Evolutionary conservation across 2,888 invertebrate genomes (phyloP).

Genomic region (Orchesellides sinensis): DNA sequence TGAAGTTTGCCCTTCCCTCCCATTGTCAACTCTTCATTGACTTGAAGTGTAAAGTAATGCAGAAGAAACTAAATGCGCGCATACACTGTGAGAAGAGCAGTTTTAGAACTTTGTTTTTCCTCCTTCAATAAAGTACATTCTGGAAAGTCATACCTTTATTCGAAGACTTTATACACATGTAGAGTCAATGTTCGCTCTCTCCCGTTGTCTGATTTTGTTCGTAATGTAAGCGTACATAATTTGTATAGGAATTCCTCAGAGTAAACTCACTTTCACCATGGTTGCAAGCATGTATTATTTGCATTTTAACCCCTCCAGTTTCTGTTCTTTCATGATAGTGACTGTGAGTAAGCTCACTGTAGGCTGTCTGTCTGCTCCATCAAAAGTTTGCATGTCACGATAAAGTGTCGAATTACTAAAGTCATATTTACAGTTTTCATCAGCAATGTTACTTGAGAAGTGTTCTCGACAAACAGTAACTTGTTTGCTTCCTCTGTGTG

Average conservation of each 20-base stretch:
- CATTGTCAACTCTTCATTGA: conserved; percentile 56
- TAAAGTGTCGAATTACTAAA: conserved; percentile 26
- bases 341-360: not conserved
- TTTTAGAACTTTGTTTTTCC: too few relatives aligned
- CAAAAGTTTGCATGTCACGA: not conserved
- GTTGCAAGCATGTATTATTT: not conserved
- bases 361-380: not conserved
- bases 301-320: not conserved
- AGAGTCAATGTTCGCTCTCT: not conserved
- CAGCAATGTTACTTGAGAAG: not conserved
- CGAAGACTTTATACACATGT: not conserved
- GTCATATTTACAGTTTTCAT: conserved; percentile 13
- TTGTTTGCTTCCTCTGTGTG: not conserved
- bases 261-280: conserved; percentile 40
- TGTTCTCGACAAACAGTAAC: not conserved
- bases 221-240: conserved; percentile 1
- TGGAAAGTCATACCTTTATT: not conserved
- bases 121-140: not conserved
- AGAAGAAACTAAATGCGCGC: conserved; percentile 43
- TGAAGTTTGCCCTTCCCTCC: conserved; percentile 52
- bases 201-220: too few relatives aligned
- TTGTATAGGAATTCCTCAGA: conserved; percentile 49
- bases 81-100: conserved; percentile 17
- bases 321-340: conserved; percentile 6
- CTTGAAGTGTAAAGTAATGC: conserved; percentile 39